These are phyloP conservation scores for Pseudopleuronectes americanus DNA, from an alignment of 2,797 vertebrate genomes.

Conservation along the genomic window DNA sequence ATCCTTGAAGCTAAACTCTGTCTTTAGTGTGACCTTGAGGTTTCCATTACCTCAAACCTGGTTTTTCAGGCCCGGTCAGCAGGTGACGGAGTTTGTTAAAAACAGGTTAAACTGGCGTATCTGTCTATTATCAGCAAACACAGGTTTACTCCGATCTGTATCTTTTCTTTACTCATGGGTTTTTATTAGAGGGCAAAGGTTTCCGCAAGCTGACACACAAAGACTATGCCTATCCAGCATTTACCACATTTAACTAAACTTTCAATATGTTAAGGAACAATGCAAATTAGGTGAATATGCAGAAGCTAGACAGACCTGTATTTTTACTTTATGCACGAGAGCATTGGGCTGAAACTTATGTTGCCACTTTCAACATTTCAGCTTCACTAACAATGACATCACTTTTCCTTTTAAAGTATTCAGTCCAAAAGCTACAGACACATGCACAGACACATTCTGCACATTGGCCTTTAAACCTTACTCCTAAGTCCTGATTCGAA, in stretches of 20 bases:
- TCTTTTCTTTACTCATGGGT: background rate
- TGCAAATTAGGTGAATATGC: background rate
- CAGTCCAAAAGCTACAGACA: constrained; percentile 19
- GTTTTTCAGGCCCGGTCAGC: constrained; percentile 28
- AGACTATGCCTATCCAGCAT: no score
- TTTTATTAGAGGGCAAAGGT: background rate
- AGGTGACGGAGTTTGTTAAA: background rate
- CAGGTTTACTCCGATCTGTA: constrained; percentile 18
- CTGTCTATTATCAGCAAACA: background rate
- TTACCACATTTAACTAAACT: background rate
- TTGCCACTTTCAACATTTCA: background rate
- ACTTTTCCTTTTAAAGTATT: background rate
- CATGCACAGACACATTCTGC: constrained; percentile 2
- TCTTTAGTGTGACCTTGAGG: background rate
- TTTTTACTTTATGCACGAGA: background rate
- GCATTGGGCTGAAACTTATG: no score
- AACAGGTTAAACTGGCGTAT: constrained; percentile 24
- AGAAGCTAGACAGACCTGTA: background rate
- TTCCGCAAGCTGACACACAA: no score
- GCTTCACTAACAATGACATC: background rate
- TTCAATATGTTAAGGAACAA: background rate
- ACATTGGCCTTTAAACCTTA: constrained; percentile 31
- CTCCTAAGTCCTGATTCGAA: background rate
- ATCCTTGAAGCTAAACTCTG: background rate
- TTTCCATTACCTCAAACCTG: background rate